Evolutionary conservation across 1,140 invertebrate species (phyloP).

Genomic region (Drosophila repleta): DNA sequence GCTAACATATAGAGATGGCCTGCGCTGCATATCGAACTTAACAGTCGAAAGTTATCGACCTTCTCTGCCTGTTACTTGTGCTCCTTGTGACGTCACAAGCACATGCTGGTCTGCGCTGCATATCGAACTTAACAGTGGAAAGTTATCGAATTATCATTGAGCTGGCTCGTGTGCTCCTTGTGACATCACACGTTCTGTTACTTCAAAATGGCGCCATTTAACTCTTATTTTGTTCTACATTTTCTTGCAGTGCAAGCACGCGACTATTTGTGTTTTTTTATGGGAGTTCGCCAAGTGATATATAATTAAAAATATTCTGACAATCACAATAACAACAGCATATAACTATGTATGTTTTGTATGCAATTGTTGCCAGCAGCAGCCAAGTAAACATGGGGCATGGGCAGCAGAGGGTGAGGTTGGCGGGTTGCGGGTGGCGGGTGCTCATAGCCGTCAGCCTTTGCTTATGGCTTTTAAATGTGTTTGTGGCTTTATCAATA

Average conservation of each 20-base stretch:
- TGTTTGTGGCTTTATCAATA: constrained; percentile 75
- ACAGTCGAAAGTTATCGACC: background rate
- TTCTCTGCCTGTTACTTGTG: background rate
- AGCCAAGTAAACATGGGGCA: constrained; percentile 7
- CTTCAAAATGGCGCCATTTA: background rate
- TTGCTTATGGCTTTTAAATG: constrained; percentile 72
- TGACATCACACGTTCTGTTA: background rate
- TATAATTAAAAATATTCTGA: constrained; percentile 56
- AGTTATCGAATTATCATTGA: constrained; percentile 1
- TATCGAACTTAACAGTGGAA: background rate
- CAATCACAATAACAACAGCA: constrained; percentile 44
- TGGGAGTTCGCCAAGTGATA: constrained; percentile 23
- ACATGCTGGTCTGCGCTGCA: background rate
- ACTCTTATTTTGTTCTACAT: background rate
- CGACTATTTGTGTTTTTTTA: constrained; percentile 48
- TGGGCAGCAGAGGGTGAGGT: background rate
- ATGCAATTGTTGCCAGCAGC: constrained; percentile 20
- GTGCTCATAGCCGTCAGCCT: constrained; percentile 48
- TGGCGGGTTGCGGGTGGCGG: constrained; percentile 1
- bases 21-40: background rate
- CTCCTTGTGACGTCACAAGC: constrained; percentile 1
- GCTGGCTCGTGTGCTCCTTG: background rate
- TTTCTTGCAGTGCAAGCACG: constrained; percentile 65
- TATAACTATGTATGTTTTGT: constrained; percentile 12
- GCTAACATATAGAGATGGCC: background rate